Evolutionary conservation across 2,888 invertebrate genomes (phyloP).

Genomic region (Emmelina monodactyla): DNA sequence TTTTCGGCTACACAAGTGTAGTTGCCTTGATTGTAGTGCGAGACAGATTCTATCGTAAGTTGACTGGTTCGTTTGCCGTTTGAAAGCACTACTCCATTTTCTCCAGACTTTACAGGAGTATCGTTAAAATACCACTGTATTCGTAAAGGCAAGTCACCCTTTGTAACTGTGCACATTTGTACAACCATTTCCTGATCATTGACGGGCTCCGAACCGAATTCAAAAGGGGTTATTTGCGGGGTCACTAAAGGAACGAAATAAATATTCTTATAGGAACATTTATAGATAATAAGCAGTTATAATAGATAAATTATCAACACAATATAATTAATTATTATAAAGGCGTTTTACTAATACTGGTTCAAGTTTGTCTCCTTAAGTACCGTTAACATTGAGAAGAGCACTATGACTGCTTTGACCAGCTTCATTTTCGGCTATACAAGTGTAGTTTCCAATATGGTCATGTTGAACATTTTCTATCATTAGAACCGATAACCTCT

Average conservation of each 20-base stretch:
- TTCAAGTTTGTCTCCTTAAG: conserved; percentile 12
- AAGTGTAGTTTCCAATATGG: conserved; percentile 80
- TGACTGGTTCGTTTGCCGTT: conserved; percentile 68
- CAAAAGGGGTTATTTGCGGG: conserved; percentile 76
- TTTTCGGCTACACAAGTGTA: conserved; percentile 71
- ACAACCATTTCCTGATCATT: conserved; percentile 75
- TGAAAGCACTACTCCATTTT: conserved; percentile 60
- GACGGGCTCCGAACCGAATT: conserved; percentile 73
- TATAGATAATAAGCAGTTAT: too few species aligned
- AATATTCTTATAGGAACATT: too few species aligned
- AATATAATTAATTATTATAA: too few species aligned
- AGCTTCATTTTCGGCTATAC: conserved; percentile 76
- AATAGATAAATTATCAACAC: too few species aligned
- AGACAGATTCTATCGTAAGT: conserved; percentile 69
- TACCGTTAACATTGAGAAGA: conserved; percentile 65
- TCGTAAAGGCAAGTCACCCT: conserved; percentile 80
- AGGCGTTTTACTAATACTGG: too few species aligned
- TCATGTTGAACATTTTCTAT: conserved; percentile 69
- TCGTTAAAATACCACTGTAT: conserved; percentile 75
- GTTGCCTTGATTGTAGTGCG: conserved; percentile 67
- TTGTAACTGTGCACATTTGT: conserved; percentile 74
- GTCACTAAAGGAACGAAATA: conserved; percentile 53
- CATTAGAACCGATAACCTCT: conserved; percentile 67
- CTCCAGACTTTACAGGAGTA: conserved; percentile 42
- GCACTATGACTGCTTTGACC: conserved; percentile 74